Percentiles rank a stretch among this genome's conserved stretches.
Conservation (phyloP, 2,888 invertebrate genomes). For the Stomorhina lunata region DNA sequence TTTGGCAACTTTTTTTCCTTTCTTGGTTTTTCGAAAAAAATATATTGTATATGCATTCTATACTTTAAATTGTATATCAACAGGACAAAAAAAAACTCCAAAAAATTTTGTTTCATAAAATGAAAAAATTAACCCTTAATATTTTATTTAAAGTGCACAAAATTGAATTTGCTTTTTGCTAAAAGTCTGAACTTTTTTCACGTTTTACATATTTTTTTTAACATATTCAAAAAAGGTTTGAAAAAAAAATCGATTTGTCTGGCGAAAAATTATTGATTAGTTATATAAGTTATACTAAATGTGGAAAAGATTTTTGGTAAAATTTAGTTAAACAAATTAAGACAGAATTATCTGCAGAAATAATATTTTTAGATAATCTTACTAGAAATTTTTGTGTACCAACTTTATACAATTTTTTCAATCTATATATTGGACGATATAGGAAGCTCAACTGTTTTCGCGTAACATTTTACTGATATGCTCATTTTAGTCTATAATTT, state of each 20-base stretch:
- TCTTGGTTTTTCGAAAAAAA: conserved; percentile 1
- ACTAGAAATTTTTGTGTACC: too few species aligned
- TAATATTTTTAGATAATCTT: too few species aligned
- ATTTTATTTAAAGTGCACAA: conserved; percentile 56
- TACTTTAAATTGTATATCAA: too few species aligned
- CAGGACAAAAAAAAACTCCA: conserved; percentile 13
- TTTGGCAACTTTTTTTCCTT: conserved; percentile 44
- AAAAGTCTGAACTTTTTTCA: conserved; percentile 37
- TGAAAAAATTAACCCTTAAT: conserved; percentile 50
- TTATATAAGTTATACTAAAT: not conserved
- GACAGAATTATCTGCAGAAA: too few species aligned
- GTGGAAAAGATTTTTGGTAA: too few species aligned
- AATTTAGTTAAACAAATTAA: too few species aligned
- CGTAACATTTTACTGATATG: too few species aligned
- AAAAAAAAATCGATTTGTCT: conserved; percentile 51
- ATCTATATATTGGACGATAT: too few species aligned
- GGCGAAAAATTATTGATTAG: conserved; percentile 35
- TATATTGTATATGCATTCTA: too few species aligned
- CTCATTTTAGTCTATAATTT: too few species aligned
- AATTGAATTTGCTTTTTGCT: conserved; percentile 57
- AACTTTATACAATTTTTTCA: too few species aligned
- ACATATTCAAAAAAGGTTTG: not conserved
- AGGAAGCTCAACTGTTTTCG: too few species aligned
- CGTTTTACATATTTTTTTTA: not conserved
- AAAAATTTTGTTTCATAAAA: conserved; percentile 3